Percentiles rank a stretch among this genome's conserved stretches.
Conservation (phyloP, 1,140 invertebrate genomes). For the Ostrea denselamellosa region DNA sequence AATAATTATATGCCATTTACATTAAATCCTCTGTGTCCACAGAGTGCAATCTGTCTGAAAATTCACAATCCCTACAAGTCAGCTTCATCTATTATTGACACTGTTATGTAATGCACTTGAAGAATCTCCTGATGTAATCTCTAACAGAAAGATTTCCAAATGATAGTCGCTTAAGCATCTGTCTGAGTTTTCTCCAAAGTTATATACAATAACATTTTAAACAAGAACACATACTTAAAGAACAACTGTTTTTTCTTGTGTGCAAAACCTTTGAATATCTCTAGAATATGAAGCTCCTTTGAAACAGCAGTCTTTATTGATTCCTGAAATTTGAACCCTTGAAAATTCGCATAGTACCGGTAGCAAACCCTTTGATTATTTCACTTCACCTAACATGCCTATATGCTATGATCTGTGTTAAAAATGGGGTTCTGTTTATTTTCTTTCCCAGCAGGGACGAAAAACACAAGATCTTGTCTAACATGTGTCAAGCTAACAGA, state of each 20-base stretch:
- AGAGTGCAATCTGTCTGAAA: not conserved
- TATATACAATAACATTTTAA: not conserved
- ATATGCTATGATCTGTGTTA: not conserved
- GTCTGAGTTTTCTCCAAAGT: not conserved
- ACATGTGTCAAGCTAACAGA: not conserved
- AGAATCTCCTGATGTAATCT: not conserved
- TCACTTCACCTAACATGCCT: no score
- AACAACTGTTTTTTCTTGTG: not conserved
- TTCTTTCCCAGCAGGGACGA: not conserved
- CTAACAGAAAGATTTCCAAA: not conserved
- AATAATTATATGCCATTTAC: not conserved
- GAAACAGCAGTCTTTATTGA: not conserved
- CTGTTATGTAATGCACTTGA: not conserved
- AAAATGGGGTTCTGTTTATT: not conserved
- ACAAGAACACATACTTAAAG: not conserved
- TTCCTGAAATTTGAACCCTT: not conserved
- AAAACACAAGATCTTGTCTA: not conserved
- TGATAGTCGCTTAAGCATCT: not conserved
- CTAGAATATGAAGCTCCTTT: not conserved
- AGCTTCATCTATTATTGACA: slow-evolving; percentile 10
- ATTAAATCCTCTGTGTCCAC: not conserved
- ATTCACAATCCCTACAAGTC: not conserved
- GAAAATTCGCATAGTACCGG: not conserved
- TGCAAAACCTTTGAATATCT: not conserved
- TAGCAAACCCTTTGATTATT: no score